Conservation (phyloP, 2,113 vertebrate genomes). For the Salvelinus alpinus region DNA sequence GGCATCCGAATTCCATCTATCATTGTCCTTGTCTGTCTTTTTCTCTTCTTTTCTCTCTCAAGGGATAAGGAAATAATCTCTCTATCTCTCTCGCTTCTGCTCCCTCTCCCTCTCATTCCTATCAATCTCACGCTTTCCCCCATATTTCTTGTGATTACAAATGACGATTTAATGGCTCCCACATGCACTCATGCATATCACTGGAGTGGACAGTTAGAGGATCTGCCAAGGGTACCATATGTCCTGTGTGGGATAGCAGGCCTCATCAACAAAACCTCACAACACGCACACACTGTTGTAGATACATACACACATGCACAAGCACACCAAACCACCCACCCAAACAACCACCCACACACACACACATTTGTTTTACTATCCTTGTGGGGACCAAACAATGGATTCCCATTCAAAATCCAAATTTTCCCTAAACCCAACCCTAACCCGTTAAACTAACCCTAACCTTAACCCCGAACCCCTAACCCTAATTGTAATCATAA, state of each 20-base stretch:
- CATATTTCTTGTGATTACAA: not conserved
- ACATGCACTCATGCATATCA: not conserved
- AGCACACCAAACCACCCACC: not conserved
- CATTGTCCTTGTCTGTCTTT: too few species aligned
- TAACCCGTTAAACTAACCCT: too few species aligned
- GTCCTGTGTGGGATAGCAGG: not conserved
- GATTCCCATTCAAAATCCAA: too few species aligned
- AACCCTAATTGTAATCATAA: too few species aligned
- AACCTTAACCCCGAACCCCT: too few species aligned
- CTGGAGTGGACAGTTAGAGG: not conserved
- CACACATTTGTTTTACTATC: not conserved
- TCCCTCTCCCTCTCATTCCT: not conserved
- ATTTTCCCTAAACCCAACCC: too few species aligned
- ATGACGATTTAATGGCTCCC: not conserved
- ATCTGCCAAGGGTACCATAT: not conserved
- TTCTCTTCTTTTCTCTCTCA: too few species aligned
- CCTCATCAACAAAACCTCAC: constrained; percentile 6
- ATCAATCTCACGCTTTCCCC: too few species aligned
- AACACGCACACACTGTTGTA: too few species aligned
- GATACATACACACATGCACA: too few species aligned
- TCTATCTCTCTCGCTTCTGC: not conserved
- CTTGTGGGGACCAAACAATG: too few species aligned
- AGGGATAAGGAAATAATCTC: not conserved
- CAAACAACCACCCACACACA: not conserved
- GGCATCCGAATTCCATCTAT: not conserved